Evolutionary conservation across 2,888 invertebrate species (phyloP).

Genomic region (Drosophila pegasa): DNA sequence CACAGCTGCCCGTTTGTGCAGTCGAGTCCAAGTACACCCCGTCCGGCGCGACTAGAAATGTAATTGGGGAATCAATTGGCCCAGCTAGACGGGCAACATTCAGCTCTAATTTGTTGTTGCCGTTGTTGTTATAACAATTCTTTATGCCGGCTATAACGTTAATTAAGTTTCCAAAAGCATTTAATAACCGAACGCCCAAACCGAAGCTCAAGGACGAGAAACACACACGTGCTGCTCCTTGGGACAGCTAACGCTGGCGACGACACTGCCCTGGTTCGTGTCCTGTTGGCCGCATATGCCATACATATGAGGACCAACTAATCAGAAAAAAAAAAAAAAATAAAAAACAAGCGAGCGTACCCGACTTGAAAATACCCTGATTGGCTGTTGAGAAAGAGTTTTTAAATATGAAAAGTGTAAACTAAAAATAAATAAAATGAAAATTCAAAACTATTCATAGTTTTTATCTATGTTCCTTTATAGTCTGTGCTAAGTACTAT

Average conservation of each 20-base stretch:
- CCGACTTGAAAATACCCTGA: background rate
- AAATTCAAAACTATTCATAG: too few species aligned
- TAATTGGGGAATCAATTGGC: constrained; percentile 40
- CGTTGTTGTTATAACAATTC: constrained; percentile 21
- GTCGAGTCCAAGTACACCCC: constrained; percentile 1
- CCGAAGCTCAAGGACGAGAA: constrained; percentile 55
- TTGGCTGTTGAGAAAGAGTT: background rate
- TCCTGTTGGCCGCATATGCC: constrained; percentile 39
- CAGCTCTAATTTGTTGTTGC: constrained; percentile 20
- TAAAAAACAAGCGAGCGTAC: background rate
- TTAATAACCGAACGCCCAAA: constrained; percentile 66
- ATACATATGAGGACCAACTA: constrained; percentile 44
- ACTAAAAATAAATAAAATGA: too few species aligned
- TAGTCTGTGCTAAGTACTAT: background rate
- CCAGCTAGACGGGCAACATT: constrained; percentile 41
- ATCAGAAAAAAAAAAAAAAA: background rate
- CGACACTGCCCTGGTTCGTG: constrained; percentile 16
- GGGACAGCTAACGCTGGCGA: constrained; percentile 10
- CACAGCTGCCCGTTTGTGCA: constrained; percentile 44
- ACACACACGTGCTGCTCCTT: constrained; percentile 49
- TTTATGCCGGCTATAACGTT: constrained; percentile 56
- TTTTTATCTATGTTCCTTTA: too few species aligned
- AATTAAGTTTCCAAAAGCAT: constrained; percentile 74
- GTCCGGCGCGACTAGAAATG: background rate
- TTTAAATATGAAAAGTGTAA: too few species aligned